Conservation (phyloP, 2,797 vertebrate species). For the Chelonia mydas region DNA sequence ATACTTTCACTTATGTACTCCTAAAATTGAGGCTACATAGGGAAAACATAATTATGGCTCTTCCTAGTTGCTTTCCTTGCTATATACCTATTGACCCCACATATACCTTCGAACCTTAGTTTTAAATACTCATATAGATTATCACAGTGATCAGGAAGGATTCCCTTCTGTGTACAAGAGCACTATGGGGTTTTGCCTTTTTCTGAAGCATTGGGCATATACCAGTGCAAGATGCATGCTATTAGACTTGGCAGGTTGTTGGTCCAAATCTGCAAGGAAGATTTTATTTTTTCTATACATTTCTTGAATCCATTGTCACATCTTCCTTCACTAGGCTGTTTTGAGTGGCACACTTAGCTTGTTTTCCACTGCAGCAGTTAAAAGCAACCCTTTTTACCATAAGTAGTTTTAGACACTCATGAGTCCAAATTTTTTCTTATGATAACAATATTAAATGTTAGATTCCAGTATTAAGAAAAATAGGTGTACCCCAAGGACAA, state of each 20-base stretch:
- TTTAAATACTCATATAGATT: not conserved
- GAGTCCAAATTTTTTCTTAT: rapidly evolving
- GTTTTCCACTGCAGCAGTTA: not conserved
- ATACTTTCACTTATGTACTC: not conserved
- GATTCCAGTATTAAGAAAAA: not conserved
- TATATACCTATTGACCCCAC: not conserved
- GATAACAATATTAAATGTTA: not conserved
- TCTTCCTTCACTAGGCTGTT: no score
- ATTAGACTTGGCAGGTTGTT: not conserved
- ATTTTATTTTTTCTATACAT: not conserved
- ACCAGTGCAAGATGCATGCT: not conserved
- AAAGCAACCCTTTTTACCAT: not conserved
- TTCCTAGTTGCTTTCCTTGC: not conserved
- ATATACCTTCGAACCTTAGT: not conserved
- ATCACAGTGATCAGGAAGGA: not conserved
- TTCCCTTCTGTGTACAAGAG: not conserved
- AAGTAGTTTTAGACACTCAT: not conserved
- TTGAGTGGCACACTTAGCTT: not conserved
- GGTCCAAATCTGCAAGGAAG: not conserved
- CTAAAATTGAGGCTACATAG: not conserved
- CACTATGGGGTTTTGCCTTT: not conserved
- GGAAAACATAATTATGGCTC: not conserved
- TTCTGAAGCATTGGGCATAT: not conserved
- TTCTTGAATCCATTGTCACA: not conserved
- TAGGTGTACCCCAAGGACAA: not conserved